Conservation (phyloP, 2,113 vertebrate genomes). For the Hassar affinis region DNA sequence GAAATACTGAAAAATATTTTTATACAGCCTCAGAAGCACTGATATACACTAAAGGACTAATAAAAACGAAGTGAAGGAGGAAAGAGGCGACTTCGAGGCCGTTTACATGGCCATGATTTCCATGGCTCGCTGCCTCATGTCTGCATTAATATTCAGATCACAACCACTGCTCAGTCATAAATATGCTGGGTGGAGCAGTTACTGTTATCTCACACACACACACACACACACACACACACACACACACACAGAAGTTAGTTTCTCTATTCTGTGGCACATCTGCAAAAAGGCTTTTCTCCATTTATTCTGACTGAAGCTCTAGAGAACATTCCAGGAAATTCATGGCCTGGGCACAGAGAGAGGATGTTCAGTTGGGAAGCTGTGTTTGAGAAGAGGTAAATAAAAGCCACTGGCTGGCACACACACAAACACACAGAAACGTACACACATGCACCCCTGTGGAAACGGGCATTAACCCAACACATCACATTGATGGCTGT, state of each 20-base stretch:
- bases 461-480: constrained; percentile 27
- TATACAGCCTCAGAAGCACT: neutral
- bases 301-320: neutral
- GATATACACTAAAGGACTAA: neutral
- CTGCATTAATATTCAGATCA: constrained; percentile 39
- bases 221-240: constrained; percentile 18
- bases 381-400: neutral
- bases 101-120: constrained; percentile 12
- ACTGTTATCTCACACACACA: constrained; percentile 22
- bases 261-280: neutral
- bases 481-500: constrained; percentile 34
- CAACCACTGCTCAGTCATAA: constrained; percentile 25
- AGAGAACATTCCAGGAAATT: constrained; percentile 10
- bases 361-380: neutral
- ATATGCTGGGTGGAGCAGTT: constrained; percentile 27
- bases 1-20: neutral
- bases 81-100: too few relatives aligned
- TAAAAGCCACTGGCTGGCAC: constrained; percentile 1
- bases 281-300: constrained; percentile 9
- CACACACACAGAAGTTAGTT: neutral
- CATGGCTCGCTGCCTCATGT: constrained; percentile 9
- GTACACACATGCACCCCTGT: constrained; percentile 1
- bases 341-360: neutral
- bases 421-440: constrained; percentile 5
- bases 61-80: neutral